Evolutionary conservation across 2,797 vertebrate genomes (phyloP).

Genomic region (Craterocephalus amniculus): DNA sequence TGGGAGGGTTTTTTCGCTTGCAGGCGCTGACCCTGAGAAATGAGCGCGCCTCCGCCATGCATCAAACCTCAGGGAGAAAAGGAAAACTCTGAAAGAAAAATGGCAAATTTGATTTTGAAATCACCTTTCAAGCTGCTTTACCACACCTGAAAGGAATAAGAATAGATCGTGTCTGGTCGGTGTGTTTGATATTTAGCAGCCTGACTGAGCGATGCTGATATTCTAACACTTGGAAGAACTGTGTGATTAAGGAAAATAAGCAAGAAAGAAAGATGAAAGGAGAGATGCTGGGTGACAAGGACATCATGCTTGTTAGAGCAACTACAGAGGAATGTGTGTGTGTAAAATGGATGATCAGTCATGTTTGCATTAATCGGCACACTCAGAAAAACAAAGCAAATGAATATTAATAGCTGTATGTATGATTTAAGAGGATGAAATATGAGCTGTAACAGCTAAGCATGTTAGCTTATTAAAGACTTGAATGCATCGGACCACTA

Average conservation of each 20-base stretch:
- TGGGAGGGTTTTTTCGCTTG: not conserved
- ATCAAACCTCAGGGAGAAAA: not conserved
- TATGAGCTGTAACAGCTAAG: slow-evolving; percentile 20
- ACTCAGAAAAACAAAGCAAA: slow-evolving; percentile 17
- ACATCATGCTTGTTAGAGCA: slow-evolving; percentile 47
- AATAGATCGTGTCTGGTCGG: not conserved
- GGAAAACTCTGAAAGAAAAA: slow-evolving; percentile 2
- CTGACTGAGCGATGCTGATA: not conserved
- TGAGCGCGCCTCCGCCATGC: slow-evolving; percentile 9
- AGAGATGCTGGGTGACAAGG: slow-evolving; percentile 34
- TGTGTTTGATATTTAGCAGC: slow-evolving; percentile 7
- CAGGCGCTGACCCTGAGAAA: slow-evolving; percentile 41
- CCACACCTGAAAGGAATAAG: not conserved
- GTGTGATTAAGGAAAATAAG: slow-evolving; percentile 17
- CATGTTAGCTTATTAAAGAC: slow-evolving; percentile 23
- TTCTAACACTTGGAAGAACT: slow-evolving; percentile 42
- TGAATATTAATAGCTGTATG: slow-evolving; percentile 19
- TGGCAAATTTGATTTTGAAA: slow-evolving; percentile 13
- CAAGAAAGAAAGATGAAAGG: not conserved
- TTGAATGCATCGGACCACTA: not conserved
- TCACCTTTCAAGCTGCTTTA: slow-evolving; percentile 7
- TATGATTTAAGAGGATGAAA: slow-evolving; percentile 17
- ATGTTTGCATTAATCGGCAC: slow-evolving; percentile 35
- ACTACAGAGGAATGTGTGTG: slow-evolving; percentile 28
- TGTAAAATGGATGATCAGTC: slow-evolving; percentile 33